phyloP scores from a whole-genome alignment of 2,888 invertebrate genomes.

The Sussaba pulchella region DNA sequence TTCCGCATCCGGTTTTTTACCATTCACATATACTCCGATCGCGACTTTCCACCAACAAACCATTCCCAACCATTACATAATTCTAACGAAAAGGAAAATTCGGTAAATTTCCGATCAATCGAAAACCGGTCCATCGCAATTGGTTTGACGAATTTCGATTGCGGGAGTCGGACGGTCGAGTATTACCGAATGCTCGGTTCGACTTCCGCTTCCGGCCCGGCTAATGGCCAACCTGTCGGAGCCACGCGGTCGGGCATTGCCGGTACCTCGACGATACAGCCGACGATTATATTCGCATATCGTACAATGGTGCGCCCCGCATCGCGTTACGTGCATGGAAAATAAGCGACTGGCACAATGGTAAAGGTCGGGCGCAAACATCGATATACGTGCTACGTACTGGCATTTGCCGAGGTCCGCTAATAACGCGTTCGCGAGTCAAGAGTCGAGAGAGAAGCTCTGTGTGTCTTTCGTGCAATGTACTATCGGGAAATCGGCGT shows the following conservation, averaged over 20 bases:
- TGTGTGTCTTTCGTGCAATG: slow-evolving; percentile 44
- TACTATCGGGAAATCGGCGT: slow-evolving; percentile 47
- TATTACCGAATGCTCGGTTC: slow-evolving; percentile 48
- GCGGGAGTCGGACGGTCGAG: slow-evolving; percentile 6
- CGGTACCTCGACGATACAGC: not conserved
- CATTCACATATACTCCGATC: too few species aligned
- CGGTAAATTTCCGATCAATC: not conserved
- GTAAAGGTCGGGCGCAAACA: slow-evolving; percentile 40
- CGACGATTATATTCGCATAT: slow-evolving; percentile 8
- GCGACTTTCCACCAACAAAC: too few species aligned
- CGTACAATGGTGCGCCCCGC: slow-evolving; percentile 30
- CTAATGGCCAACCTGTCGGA: slow-evolving; percentile 29
- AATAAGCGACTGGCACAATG: slow-evolving; percentile 37
- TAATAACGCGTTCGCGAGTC: slow-evolving; percentile 53
- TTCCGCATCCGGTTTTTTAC: too few species aligned
- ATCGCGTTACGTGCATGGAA: not conserved
- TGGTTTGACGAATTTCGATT: too few species aligned
- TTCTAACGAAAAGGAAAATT: not conserved
- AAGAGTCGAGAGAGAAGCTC: slow-evolving; percentile 35
- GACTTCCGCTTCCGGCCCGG: slow-evolving; percentile 56
- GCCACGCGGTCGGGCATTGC: slow-evolving; percentile 3
- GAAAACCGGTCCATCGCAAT: too few species aligned
- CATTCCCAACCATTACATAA: too few species aligned
- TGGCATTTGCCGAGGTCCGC: slow-evolving; percentile 50
- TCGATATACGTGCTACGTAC: slow-evolving; percentile 45